Evolutionary conservation across 2,797 vertebrate species (phyloP).

Genomic region (Dromococcyx pavoninus): DNA sequence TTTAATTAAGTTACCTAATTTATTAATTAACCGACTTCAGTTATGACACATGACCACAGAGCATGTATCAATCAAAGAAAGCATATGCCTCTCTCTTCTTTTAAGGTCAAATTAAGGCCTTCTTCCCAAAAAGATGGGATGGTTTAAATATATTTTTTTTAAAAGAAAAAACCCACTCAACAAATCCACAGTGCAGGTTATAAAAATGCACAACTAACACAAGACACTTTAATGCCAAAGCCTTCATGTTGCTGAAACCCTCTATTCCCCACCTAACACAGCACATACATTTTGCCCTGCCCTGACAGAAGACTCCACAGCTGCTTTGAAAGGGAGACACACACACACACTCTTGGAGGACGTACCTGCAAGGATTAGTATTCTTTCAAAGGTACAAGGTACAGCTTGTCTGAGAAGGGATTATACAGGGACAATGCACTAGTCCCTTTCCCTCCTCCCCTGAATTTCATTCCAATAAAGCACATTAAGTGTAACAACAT

Average conservation of each 20-base stretch:
- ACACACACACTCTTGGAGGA: not conserved
- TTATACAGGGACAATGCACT: not conserved
- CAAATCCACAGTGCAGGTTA: not conserved
- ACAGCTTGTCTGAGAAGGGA: slow-evolving; percentile 30
- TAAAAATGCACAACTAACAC: not conserved
- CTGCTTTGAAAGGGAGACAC: not conserved
- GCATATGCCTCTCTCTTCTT: not conserved
- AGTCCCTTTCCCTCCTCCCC: not conserved
- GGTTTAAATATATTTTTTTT: not conserved
- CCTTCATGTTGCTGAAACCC: not conserved
- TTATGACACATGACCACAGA: not conserved
- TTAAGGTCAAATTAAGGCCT: not conserved
- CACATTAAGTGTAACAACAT: not conserved
- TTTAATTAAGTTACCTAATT: not conserved
- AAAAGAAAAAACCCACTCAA: not conserved
- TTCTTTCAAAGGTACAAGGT: slow-evolving; percentile 18
- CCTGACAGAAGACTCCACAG: not conserved
- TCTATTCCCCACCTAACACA: not conserved
- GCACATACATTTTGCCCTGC: not conserved
- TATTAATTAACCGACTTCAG: not conserved
- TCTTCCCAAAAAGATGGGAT: not conserved
- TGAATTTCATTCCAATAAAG: not conserved
- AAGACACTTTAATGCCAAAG: not conserved
- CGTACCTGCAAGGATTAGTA: slow-evolving; percentile 30
- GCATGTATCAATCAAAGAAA: not conserved